Percentiles rank a stretch among this genome's conserved stretches.
These are phyloP conservation scores for Eulimnadia texana DNA, from an alignment of 1,140 invertebrate genomes.

Conservation along the genomic window DNA sequence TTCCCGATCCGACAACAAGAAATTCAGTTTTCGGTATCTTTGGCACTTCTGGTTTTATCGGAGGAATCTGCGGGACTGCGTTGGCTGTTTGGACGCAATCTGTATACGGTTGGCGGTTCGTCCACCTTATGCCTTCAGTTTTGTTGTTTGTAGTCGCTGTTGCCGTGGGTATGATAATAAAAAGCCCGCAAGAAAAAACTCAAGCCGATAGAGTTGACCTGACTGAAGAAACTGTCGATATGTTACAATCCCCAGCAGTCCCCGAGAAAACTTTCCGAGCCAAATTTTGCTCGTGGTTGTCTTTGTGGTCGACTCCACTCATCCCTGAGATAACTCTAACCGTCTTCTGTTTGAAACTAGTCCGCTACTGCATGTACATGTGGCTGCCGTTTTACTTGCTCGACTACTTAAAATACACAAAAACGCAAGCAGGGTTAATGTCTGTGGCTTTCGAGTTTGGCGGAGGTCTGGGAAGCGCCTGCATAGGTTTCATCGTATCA, in stretches of 20 bases:
- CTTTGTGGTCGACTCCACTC: slow-evolving; percentile 27
- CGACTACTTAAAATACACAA: slow-evolving; percentile 32
- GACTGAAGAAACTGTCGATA: no score
- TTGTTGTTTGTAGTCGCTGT: slow-evolving; percentile 29
- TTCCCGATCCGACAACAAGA: slow-evolving; percentile 27
- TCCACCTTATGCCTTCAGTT: slow-evolving; percentile 30
- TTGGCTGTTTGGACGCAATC: slow-evolving; percentile 34
- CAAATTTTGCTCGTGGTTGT: slow-evolving; percentile 9
- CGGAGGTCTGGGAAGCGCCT: slow-evolving; percentile 33
- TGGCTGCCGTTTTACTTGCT: slow-evolving; percentile 38
- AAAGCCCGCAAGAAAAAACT: slow-evolving; percentile 29
- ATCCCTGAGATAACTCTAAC: slow-evolving; percentile 34
- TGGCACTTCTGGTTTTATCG: slow-evolving; percentile 36
- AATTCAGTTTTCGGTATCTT: slow-evolving; percentile 37
- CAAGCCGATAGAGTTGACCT: no score
- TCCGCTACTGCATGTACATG: slow-evolving; percentile 39
- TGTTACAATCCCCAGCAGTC: no score
- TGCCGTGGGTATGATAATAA: slow-evolving; percentile 28
- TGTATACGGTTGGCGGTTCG: slow-evolving; percentile 33
- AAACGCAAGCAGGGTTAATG: slow-evolving; percentile 32
- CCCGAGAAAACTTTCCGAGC: no score
- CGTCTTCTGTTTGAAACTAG: slow-evolving; percentile 37
- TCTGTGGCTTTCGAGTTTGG: slow-evolving; percentile 39
- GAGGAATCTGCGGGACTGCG: slow-evolving; percentile 35
- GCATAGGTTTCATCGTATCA: slow-evolving; percentile 33